Percentiles rank a stretch among this genome's conserved stretches.
Conservation (phyloP, 2,888 invertebrate genomes). For the Tipula vernalis region DNA sequence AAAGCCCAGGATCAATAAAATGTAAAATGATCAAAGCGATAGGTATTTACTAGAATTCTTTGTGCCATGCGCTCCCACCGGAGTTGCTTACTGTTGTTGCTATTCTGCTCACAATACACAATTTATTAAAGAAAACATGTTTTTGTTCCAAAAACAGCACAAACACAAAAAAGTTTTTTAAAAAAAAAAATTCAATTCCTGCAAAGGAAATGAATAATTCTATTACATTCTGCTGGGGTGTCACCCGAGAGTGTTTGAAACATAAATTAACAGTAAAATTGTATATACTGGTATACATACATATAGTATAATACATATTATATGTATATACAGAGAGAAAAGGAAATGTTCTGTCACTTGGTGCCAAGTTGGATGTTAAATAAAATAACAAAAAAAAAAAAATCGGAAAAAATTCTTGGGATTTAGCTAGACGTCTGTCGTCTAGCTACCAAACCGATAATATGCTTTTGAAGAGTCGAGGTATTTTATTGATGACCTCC, state of each 20-base stretch:
- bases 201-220: background rate
- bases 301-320: too few species aligned
- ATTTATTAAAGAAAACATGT: background rate
- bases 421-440: background rate
- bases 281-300: background rate
- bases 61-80: background rate
- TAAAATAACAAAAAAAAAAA: background rate
- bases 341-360: background rate
- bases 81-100: background rate
- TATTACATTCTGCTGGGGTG: background rate
- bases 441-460: background rate
- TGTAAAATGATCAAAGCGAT: background rate
- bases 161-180: background rate
- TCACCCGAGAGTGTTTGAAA: background rate
- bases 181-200: background rate
- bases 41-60: background rate
- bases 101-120: background rate
- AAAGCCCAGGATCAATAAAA: background rate
- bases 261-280: background rate
- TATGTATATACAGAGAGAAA: background rate
- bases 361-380: background rate
- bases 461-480: background rate
- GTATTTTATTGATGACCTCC: background rate
- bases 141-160: background rate
- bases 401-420: background rate